These are phyloP conservation scores for Reticulitermes speratus DNA, from an alignment of 1,140 invertebrate species.

Conservation along the genomic window DNA sequence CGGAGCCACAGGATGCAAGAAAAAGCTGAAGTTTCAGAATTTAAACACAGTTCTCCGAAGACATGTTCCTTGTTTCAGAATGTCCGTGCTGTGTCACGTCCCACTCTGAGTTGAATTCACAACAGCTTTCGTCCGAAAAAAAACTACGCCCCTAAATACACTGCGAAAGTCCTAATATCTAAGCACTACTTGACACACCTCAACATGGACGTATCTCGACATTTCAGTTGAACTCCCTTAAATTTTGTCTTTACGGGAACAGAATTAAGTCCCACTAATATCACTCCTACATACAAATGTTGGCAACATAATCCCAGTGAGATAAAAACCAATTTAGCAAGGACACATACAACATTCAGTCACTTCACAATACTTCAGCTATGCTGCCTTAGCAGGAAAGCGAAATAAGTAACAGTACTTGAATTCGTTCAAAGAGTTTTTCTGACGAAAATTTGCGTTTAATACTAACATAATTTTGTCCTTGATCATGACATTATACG, in stretches of 20 bases:
- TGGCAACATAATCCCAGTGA: slow-evolving; percentile 9
- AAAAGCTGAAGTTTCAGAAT: too few relatives aligned
- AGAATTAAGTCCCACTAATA: background rate
- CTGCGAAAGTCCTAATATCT: background rate
- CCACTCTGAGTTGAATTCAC: too few relatives aligned
- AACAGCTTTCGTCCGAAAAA: too few relatives aligned
- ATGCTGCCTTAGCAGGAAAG: background rate
- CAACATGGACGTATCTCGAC: background rate
- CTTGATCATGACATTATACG: too few relatives aligned
- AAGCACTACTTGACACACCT: background rate
- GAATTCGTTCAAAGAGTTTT: too few relatives aligned
- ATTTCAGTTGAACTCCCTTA: background rate
- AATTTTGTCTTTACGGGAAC: slow-evolving; percentile 5
- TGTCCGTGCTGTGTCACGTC: too few relatives aligned
- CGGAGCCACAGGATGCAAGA: too few relatives aligned
- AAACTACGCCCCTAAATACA: too few relatives aligned
- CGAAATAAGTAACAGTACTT: background rate
- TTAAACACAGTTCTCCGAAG: too few relatives aligned
- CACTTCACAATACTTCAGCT: background rate
- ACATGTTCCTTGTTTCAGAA: too few relatives aligned
- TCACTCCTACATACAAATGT: background rate
- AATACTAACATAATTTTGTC: too few relatives aligned
- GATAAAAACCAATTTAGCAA: slow-evolving; percentile 3
- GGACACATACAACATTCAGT: background rate
- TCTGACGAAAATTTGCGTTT: too few relatives aligned